Percentiles rank a stretch among this genome's conserved stretches.
phyloP scores from a whole-genome alignment of 1,140 invertebrate species.

The Cryptotermes secundus region DNA sequence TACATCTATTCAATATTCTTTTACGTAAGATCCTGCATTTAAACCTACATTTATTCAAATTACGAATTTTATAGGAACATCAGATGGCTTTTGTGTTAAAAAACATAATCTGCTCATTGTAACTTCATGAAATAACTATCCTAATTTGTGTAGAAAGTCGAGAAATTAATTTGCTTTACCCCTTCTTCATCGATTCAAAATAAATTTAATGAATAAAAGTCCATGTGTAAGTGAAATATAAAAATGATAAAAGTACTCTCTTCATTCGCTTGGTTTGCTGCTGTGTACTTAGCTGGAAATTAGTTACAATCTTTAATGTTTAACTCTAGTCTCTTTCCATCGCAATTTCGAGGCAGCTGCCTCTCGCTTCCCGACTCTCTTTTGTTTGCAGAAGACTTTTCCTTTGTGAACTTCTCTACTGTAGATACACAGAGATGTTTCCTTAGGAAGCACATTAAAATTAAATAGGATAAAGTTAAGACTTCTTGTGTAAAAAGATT shows the following conservation, averaged over 20 bases:
- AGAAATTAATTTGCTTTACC: background rate
- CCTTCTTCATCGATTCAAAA: background rate
- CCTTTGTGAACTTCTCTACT: background rate
- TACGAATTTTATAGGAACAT: too few species aligned
- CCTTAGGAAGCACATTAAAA: slow-evolving; percentile 10
- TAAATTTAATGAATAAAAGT: background rate
- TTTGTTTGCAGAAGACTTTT: slow-evolving; percentile 17
- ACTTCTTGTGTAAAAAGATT: slow-evolving; percentile 10
- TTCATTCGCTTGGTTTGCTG: background rate
- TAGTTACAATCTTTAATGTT: slow-evolving; percentile 4
- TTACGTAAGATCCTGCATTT: too few species aligned
- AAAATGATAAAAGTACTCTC: background rate
- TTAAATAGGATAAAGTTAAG: slow-evolving; percentile 18
- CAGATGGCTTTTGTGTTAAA: too few species aligned
- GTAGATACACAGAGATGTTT: background rate
- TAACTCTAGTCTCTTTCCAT: background rate
- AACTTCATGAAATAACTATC: too few species aligned
- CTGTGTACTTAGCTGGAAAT: background rate
- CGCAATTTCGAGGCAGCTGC: background rate
- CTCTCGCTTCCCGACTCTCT: background rate
- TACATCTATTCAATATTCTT: too few species aligned
- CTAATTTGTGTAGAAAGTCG: too few species aligned
- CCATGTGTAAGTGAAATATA: background rate
- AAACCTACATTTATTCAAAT: too few species aligned
- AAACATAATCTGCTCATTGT: too few species aligned